Evolutionary conservation across 2,888 invertebrate species (phyloP).

Genomic region (Ichneumoninae sp.): DNA sequence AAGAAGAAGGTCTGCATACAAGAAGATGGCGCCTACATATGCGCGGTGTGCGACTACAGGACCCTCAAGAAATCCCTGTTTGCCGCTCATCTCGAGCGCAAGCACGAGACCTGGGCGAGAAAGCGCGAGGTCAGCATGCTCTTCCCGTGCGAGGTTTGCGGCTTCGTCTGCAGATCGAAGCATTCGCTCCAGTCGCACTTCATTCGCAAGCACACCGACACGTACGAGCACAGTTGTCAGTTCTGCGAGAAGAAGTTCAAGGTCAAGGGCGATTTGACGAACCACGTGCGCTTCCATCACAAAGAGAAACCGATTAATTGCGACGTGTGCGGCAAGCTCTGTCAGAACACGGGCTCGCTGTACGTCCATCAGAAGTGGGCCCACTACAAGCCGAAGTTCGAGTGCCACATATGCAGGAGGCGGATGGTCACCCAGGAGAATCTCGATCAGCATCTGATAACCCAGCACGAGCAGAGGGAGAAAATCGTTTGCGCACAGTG

Average conservation of each 20-base stretch:
- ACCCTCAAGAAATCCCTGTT: slow-evolving; percentile 80
- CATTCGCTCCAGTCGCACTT: slow-evolving; percentile 83
- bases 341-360: slow-evolving; percentile 81
- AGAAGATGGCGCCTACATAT: slow-evolving; percentile 80
- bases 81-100: slow-evolving; percentile 78
- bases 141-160: slow-evolving; percentile 81
- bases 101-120: slow-evolving; percentile 80
- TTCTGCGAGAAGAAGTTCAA: slow-evolving; percentile 82
- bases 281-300: slow-evolving; percentile 82
- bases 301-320: slow-evolving; percentile 83
- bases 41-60: slow-evolving; percentile 81
- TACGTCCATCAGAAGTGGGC: slow-evolving; percentile 84
- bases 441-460: slow-evolving; percentile 81
- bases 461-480: slow-evolving; percentile 82
- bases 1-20: slow-evolving; percentile 81
- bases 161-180: slow-evolving; percentile 82
- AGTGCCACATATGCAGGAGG: slow-evolving; percentile 82
- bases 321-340: slow-evolving; percentile 82
- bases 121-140: slow-evolving; percentile 73
- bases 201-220: slow-evolving; percentile 82
- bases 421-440: slow-evolving; percentile 83
- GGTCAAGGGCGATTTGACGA: slow-evolving; percentile 82
- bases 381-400: slow-evolving; percentile 82
- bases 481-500: slow-evolving; percentile 83
- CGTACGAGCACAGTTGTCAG: slow-evolving; percentile 81